phyloP scores from a whole-genome alignment of 2,888 invertebrate species.

The Melieria crassipennis region DNA sequence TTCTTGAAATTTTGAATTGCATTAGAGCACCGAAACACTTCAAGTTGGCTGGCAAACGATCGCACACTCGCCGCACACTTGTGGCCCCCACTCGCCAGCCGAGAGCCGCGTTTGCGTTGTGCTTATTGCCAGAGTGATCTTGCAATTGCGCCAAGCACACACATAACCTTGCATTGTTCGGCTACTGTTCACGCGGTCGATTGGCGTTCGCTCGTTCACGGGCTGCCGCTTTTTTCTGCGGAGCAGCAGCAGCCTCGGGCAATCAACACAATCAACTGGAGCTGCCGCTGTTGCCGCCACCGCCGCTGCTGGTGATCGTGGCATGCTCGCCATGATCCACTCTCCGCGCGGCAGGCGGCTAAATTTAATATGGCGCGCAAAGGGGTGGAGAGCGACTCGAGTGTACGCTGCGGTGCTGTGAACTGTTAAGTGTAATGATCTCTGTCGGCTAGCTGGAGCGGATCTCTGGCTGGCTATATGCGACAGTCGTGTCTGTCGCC shows the following conservation, averaged over 20 bases:
- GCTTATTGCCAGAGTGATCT: neutral
- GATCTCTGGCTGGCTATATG: too few relatives aligned
- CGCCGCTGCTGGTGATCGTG: neutral
- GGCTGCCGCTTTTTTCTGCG: neutral
- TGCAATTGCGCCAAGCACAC: neutral
- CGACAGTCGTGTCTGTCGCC: neutral
- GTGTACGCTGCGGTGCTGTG: constrained; percentile 5
- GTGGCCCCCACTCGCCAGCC: too few relatives aligned
- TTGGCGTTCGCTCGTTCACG: neutral
- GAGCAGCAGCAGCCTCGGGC: too few relatives aligned
- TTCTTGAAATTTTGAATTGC: neutral
- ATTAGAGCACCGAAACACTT: too few relatives aligned
- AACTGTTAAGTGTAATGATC: constrained; percentile 27
- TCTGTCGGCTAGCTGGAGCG: constrained; percentile 3
- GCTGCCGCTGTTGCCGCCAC: neutral
- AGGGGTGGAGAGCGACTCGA: neutral
- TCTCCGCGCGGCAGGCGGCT: neutral
- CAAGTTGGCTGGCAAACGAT: neutral
- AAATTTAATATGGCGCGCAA: neutral
- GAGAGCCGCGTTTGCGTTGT: too few relatives aligned
- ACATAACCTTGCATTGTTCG: constrained; percentile 22
- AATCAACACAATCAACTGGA: neutral
- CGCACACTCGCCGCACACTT: neutral
- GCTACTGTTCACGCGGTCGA: neutral
- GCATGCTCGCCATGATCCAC: neutral